Conservation (phyloP, 2,888 invertebrate genomes). For the Hypomecis atomaria region DNA sequence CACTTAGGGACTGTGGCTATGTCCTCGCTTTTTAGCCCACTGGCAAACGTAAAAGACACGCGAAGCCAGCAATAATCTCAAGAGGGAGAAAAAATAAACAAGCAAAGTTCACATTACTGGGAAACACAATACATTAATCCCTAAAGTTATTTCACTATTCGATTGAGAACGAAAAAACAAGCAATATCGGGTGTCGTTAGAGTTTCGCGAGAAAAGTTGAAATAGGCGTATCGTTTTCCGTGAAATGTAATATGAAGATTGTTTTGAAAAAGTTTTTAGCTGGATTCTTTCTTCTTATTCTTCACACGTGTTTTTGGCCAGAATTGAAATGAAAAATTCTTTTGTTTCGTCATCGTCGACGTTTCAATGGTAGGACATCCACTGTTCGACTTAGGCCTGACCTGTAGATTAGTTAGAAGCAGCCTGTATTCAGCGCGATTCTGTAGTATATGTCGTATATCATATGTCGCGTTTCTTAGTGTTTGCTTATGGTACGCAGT, state of each 20-base stretch:
- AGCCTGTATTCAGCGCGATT: too few relatives aligned
- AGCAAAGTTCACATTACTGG: slow-evolving; percentile 10
- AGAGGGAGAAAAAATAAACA: slow-evolving; percentile 16
- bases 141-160: slow-evolving; percentile 22
- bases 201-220: slow-evolving; percentile 17
- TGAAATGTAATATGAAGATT: slow-evolving; percentile 16
- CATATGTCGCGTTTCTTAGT: too few relatives aligned
- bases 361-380: too few relatives aligned
- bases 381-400: too few relatives aligned
- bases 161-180: slow-evolving; percentile 27
- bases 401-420: too few relatives aligned
- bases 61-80: not conserved
- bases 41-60: not conserved
- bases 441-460: too few relatives aligned
- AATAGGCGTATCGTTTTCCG: slow-evolving; percentile 14
- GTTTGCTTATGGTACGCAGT: too few relatives aligned
- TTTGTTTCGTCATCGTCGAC: too few relatives aligned
- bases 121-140: slow-evolving; percentile 24
- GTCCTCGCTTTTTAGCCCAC: too few relatives aligned
- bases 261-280: not conserved
- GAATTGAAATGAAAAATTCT: too few relatives aligned
- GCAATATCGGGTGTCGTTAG: slow-evolving; percentile 25
- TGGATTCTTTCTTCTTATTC: too few relatives aligned
- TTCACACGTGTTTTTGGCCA: not conserved
- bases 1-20: too few relatives aligned